Evolutionary conservation across 2,113 vertebrate genomes (phyloP), one percentile per base, ranked within the genome.

Genomic region (Trematocara marginatum): DNA sequence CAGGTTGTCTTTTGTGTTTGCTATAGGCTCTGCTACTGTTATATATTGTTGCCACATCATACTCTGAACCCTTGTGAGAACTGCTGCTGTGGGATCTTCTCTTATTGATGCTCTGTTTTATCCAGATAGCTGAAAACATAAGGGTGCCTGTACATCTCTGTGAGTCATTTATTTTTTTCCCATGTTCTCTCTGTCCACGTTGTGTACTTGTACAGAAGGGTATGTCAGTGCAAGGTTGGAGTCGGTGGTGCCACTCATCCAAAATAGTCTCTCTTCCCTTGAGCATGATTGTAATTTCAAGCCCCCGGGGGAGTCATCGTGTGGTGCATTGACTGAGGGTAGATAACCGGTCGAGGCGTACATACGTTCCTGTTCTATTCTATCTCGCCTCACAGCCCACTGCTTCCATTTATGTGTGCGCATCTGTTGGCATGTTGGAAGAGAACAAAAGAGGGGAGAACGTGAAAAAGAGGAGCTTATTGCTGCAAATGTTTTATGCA

Each of bases 41-140:
- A 69, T 69, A 45, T 59, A 23, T 82, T 76, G 34, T 69, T 56
- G 18, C 53, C 57, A 80, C 78, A 61, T 87, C 78, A 20, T 29
- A 74, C 78, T 74, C 61, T 87, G 71, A 79, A 61, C 45, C 38
- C 83, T 84, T 61, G 16, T 15, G 83, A 88, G 78, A 57, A 71
- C 87, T 89, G 83, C 59, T 91, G 84, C 78, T 85, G 84, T 89
- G 74, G 84, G 82, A 88, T 80, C n/a, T 84, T 74, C 56, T 54
- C 88, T 35, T 89, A 92, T 93, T 92, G 90, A 90, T 93, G 81
- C 91, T 94, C 82, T 84, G 78, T 80, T 93, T 92, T 88, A 94
- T 87, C 92, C 90, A 84, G 26, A 86, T 90, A 88, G 80, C 38
- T 82, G 85, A 40, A 89, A 92, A 90, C 90, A 94, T 83, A 87